A percentile compares a stretch with the other conserved stretches of the same genome.
These are phyloP conservation scores for Pecten maximus DNA, from an alignment of 2,888 invertebrate species.

Conservation along the genomic window DNA sequence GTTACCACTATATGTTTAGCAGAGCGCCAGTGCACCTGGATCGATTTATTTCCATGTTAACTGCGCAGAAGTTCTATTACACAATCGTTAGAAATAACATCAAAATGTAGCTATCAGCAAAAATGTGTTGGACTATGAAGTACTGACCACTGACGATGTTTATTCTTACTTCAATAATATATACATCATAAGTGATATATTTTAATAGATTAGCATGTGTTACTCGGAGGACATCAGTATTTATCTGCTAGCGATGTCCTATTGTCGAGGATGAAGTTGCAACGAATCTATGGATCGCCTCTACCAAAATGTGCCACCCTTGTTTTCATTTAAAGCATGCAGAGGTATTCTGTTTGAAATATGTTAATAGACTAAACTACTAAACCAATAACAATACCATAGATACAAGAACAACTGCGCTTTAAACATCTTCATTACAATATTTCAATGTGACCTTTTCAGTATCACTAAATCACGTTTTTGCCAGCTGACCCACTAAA, in stretches of 20 bases:
- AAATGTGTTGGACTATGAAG: background rate
- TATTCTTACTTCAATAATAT: background rate
- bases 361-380: background rate
- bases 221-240: background rate
- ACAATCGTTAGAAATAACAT: background rate
- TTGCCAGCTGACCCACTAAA: background rate
- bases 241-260: background rate
- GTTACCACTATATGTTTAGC: conserved; percentile 14
- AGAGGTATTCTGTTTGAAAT: background rate
- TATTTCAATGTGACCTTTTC: background rate
- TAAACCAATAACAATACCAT: background rate
- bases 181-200: conserved; percentile 17
- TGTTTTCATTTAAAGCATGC: background rate
- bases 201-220: conserved; percentile 22
- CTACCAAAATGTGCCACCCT: background rate
- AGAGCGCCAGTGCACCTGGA: background rate
- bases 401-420: background rate
- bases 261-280: background rate
- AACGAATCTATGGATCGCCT: background rate
- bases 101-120: background rate
- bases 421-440: background rate
- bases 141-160: background rate
- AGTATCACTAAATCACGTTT: background rate
- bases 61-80: conserved; percentile 10
- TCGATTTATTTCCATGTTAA: conserved; percentile 28